phyloP scores from a whole-genome alignment of 1,140 invertebrate species.

The Pomacea maculata region DNA sequence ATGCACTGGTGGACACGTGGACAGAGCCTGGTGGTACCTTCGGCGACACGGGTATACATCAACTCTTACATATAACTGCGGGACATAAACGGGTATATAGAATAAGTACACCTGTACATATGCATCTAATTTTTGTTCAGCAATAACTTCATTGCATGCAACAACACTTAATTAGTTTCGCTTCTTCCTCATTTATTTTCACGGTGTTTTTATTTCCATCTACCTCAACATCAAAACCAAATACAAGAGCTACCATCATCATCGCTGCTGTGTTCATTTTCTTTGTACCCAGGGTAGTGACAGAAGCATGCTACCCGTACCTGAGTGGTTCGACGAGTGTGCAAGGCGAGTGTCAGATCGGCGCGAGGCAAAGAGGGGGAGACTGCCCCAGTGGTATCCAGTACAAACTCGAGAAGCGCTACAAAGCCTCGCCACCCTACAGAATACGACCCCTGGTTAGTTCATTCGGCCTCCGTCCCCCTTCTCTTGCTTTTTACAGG shows the following conservation, averaged over 20 bases:
- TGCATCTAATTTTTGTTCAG: no score
- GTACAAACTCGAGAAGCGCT: constrained; percentile 60
- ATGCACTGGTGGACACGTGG: constrained; percentile 87
- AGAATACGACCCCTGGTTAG: constrained; percentile 69
- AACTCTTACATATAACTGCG: neutral
- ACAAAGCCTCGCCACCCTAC: constrained; percentile 86
- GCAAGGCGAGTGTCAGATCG: constrained; percentile 40
- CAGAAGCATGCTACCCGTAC: constrained; percentile 86
- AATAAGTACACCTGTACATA: no score
- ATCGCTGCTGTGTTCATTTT: no score
- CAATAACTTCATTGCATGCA: no score
- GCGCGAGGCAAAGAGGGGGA: constrained; percentile 17
- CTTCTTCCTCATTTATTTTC: no score
- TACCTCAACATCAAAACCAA: no score
- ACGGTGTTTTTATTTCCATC: no score
- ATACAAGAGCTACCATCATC: no score
- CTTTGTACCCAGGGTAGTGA: constrained; percentile 73
- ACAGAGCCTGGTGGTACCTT: constrained; percentile 89
- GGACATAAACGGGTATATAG: no score
- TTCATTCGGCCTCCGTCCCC: neutral
- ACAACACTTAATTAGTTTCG: no score
- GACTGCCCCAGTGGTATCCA: constrained; percentile 45
- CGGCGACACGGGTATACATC: constrained; percentile 78
- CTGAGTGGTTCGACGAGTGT: constrained; percentile 66
- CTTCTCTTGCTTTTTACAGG: neutral